These are phyloP conservation scores for Lepas anatifera DNA, from an alignment of 2,888 invertebrate species.

Conservation along the genomic window DNA sequence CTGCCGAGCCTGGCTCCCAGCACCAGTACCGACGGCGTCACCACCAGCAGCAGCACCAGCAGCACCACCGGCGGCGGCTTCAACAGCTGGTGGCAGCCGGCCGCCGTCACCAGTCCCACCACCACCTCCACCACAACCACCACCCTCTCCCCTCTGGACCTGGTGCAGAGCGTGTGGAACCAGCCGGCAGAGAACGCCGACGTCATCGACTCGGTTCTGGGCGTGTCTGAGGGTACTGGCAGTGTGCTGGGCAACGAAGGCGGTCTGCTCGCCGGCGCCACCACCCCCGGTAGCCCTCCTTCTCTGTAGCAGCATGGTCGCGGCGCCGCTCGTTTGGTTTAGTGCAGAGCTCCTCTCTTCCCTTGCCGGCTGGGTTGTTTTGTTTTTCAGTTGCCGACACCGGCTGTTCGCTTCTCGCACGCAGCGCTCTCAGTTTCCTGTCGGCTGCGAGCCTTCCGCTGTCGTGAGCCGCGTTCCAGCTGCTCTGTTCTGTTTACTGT, in stretches of 20 bases:
- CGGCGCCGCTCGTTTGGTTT: too few relatives aligned
- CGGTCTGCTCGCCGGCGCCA: too few relatives aligned
- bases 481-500: too few relatives aligned
- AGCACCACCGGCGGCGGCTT: background rate
- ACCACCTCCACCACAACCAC: background rate
- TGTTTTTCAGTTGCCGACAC: too few relatives aligned
- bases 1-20: background rate
- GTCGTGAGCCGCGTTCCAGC: too few relatives aligned
- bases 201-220: background rate
- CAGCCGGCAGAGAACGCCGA: background rate
- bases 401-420: too few relatives aligned
- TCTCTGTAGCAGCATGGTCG: too few relatives aligned
- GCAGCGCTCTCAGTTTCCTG: too few relatives aligned
- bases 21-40: background rate
- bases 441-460: too few relatives aligned
- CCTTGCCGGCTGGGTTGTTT: too few relatives aligned
- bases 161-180: slow-evolving; percentile 3
- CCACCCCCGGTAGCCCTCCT: too few relatives aligned
- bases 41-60: background rate
- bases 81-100: background rate
- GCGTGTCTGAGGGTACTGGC: background rate
- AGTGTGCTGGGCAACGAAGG: background rate
- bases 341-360: too few relatives aligned
- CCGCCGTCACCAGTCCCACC: background rate
- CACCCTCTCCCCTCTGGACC: background rate